Evolutionary conservation across 1,140 invertebrate species (phyloP).

Genomic region (Trachelipus rathkii): DNA sequence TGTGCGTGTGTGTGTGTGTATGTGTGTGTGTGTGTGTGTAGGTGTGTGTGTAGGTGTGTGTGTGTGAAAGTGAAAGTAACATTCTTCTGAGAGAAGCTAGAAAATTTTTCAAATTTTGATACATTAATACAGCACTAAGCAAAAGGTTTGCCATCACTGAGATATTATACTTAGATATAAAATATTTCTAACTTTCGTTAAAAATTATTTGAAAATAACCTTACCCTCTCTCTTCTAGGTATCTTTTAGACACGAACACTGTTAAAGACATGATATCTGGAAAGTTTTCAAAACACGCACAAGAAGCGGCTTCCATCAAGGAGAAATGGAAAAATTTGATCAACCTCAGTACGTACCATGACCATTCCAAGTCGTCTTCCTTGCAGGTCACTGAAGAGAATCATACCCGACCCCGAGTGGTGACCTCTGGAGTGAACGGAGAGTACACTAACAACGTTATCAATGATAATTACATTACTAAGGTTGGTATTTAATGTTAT

Average conservation of each 20-base stretch:
- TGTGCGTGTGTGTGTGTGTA: too few relatives aligned
- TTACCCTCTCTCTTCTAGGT: not conserved
- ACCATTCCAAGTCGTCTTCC: not conserved
- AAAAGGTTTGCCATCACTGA: too few relatives aligned
- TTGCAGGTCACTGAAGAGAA: not conserved
- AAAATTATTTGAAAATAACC: not conserved
- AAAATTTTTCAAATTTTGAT: not conserved
- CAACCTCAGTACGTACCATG: not conserved
- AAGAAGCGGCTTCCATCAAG: not conserved
- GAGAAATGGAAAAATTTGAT: not conserved
- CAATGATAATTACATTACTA: slow-evolving; percentile 14
- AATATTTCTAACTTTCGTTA: too few relatives aligned
- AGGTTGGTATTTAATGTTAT: not conserved
- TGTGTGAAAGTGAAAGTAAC: too few relatives aligned
- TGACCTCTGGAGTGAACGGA: slow-evolving; percentile 18
- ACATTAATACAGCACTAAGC: too few relatives aligned
- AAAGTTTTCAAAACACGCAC: not conserved
- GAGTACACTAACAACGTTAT: slow-evolving; percentile 27
- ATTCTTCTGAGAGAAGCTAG: too few relatives aligned
- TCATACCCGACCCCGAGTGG: slow-evolving; percentile 2
- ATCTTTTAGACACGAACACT: not conserved
- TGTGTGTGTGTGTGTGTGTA: too few relatives aligned
- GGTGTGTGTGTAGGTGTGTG: too few relatives aligned
- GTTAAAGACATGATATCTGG: not conserved
- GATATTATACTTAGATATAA: too few relatives aligned